Base-by-base conservation (phyloP, 64 coral and sea anemone genomes). In the Hydrozoanthus tunicans region DNA sequence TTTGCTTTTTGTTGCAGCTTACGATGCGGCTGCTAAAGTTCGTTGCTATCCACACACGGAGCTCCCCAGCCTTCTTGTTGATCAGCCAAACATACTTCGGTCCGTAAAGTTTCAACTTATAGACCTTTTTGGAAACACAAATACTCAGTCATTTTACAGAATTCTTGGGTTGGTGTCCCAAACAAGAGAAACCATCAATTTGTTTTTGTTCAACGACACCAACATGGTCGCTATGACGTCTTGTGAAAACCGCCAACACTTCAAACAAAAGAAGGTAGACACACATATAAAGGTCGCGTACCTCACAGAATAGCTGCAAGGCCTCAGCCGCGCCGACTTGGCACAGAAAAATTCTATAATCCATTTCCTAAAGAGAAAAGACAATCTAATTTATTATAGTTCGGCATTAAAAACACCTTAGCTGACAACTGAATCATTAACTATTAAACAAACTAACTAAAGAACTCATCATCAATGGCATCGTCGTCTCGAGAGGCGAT, bases 71-170 rank as follows among this genome's bases (percentile, higher is more conserved):
- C 84, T 72, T 88, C 13, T 73, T 59, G 84, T 88, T 88, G 3
- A 88, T 88, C 14, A 88, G 73, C 84, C 84, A 88, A 25, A 88
- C 84, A 70, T 88, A 88, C 56, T 88, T 26, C 5, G 84, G 84
- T 0, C 84, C 84, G 56, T 62, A 88, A 73, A 88, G 68, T 9
- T 75, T 51, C 67, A 88, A 43, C 70, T 88, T 88, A 23, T 74
- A 88, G 6, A 73, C 84, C 84, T 88, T 75, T 7, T n/a, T 13
- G 59, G 5, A 25, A 88, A 60, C 11, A 9, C 1, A 69, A 2
- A 85, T 52, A 56, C 10, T 24, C 3, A 14, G 32, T 83, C n/a
- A 83, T 68, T 23, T 58, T 23, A 59, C 54, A 79, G 20, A 58
- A 9, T 43, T 43, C 0, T 43, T 43, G 2, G 0, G 32, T 43